Conservation (phyloP, 2,888 invertebrate species). For the Anoplius nigerrimus region DNA sequence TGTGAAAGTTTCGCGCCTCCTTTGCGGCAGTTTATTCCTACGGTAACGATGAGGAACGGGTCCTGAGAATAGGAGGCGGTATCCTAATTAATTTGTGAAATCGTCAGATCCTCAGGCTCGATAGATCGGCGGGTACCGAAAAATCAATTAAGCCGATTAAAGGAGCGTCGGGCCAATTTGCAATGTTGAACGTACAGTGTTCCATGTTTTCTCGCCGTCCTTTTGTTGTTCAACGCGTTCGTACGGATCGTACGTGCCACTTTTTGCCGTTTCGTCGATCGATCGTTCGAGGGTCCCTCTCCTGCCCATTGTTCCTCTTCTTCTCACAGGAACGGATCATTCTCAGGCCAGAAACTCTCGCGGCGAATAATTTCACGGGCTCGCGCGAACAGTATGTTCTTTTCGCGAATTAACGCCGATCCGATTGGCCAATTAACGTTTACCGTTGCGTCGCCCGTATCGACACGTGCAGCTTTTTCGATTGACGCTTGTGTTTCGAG, state of each 20-base stretch:
- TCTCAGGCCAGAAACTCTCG: too few relatives aligned
- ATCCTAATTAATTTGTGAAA: constrained; percentile 3
- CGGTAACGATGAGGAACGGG: background rate
- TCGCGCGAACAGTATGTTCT: too few relatives aligned
- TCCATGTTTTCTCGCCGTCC: too few relatives aligned
- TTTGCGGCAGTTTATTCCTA: background rate
- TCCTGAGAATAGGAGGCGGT: background rate
- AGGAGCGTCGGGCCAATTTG: background rate
- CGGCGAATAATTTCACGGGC: background rate
- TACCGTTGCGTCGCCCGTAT: too few relatives aligned
- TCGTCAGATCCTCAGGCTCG: background rate
- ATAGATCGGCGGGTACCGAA: background rate
- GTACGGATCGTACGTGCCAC: background rate
- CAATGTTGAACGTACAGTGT: too few relatives aligned
- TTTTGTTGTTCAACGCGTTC: too few relatives aligned
- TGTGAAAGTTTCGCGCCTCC: background rate
- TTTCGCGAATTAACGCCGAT: too few relatives aligned
- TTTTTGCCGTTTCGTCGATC: constrained; percentile 12
- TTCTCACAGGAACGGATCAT: too few relatives aligned
- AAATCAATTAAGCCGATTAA: background rate
- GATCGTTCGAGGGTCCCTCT: background rate
- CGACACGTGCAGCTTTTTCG: too few relatives aligned
- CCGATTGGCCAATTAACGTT: too few relatives aligned
- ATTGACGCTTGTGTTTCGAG: too few relatives aligned
- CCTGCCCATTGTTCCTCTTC: background rate